Evolutionary conservation across 2,113 vertebrate species (phyloP), one percentile per base, ranked within the genome.

Genomic region (Lepus americanus): DNA sequence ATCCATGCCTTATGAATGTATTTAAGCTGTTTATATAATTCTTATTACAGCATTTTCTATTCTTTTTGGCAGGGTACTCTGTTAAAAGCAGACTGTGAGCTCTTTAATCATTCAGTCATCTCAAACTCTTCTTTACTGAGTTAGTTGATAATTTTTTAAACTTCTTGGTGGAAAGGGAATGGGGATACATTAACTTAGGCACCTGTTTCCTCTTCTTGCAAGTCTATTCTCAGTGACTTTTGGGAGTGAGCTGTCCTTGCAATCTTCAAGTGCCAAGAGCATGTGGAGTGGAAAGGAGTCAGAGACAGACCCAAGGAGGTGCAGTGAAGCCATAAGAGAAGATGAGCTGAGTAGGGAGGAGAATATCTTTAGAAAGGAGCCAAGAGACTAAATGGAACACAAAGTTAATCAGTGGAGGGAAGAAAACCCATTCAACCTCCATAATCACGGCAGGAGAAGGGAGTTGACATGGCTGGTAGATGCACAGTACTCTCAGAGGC

Each of bases 51-150:
- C 72, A 92, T 76, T 59, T 23, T 61, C 27, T 67, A 33, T 64
- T 12, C n/a, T 88, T 86, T 49, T 76, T 89, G 83, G 64, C 36
- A 83, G 25, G 72, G 44, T 73, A 69, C 31, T n/a, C 55, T 92
- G 82, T 87, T 89, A 81, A 84, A 82, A 85, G 88, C 23, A 88
- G 78, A 79, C 70, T 92, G 7, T 64, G 81, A 44, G 44, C 44
- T 8, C 44, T 44, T 44, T 44, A 78, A 19, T 29, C 83, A 80
- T 20, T 87, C 55, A 82, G 72, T 90, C 14, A 86, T 88, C 79
- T 95, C 44, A 61, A 81, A 90, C 12, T 91, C 29, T 77, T 12
- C 31, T 92, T 78, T 92, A 82, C 39, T 53, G 77, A 92, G 22
- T 69, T 67, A 9, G 36, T 31, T 84, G 63, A 53, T 81, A 53